These are phyloP conservation scores for Mylabris phalerata DNA, from an alignment of 1,140 invertebrate genomes.

Conservation along the genomic window DNA sequence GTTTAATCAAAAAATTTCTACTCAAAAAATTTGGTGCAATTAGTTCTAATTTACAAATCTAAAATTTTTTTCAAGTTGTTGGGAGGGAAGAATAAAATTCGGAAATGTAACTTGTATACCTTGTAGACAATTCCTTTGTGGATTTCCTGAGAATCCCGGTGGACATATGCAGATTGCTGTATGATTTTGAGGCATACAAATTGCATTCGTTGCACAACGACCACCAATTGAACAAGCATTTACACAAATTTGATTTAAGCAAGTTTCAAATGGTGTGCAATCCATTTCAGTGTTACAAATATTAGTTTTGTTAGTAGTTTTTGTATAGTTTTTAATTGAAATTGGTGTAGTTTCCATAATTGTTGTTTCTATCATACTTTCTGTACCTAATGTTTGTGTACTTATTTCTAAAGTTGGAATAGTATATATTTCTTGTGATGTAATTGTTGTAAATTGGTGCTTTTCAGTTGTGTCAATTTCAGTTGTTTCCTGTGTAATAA, in stretches of 20 bases:
- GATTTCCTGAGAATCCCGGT: slow-evolving; percentile 45
- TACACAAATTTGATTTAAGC: slow-evolving; percentile 61
- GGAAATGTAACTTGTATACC: slow-evolving; percentile 31
- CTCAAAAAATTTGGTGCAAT: slow-evolving; percentile 11
- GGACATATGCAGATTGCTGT: slow-evolving; percentile 64
- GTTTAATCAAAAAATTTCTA: neutral
- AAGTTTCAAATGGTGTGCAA: slow-evolving; percentile 59
- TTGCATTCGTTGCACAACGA: slow-evolving; percentile 60
- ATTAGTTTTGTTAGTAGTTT: slow-evolving; percentile 26
- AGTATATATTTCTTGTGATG: neutral
- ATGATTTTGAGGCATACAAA: slow-evolving; percentile 64
- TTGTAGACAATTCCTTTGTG: slow-evolving; percentile 38
- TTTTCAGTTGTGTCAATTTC: neutral
- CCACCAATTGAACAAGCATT: slow-evolving; percentile 60
- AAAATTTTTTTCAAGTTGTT: neutral
- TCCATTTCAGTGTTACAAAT: slow-evolving; percentile 58
- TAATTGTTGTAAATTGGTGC: neutral
- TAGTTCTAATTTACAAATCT: slow-evolving; percentile 1
- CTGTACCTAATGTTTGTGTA: neutral
- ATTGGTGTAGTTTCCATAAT: neutral
- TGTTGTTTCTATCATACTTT: neutral
- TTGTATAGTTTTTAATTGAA: slow-evolving; percentile 21
- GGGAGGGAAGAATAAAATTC: neutral
- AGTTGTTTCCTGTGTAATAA: neutral
- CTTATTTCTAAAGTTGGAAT: neutral